A percentile compares a stretch with the other conserved stretches of the same genome.
Evolutionary conservation across 2,113 vertebrate genomes (phyloP).

Genomic region (Trinectes maculatus): DNA sequence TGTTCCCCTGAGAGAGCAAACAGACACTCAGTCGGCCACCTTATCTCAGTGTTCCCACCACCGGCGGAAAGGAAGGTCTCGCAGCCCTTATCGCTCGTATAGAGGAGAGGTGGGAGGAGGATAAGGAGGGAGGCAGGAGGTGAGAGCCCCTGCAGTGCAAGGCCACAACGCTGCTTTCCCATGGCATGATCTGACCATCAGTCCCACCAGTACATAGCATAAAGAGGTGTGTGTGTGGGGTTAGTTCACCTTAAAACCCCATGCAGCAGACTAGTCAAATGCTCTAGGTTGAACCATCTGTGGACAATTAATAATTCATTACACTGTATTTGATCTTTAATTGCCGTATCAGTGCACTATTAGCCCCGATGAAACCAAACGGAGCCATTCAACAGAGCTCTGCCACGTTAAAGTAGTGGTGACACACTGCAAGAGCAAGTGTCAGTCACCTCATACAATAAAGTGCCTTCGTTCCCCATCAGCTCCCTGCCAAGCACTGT

Average conservation of each 20-base stretch:
- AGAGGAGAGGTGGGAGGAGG: slow-evolving; percentile 36
- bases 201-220: not conserved
- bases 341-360: slow-evolving; percentile 55
- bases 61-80: slow-evolving; percentile 62
- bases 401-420: slow-evolving; percentile 14
- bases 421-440: slow-evolving; percentile 8
- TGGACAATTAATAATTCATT: slow-evolving; percentile 59
- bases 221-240: too few relatives aligned
- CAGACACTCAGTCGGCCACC: slow-evolving; percentile 37
- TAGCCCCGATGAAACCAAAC: slow-evolving; percentile 56
- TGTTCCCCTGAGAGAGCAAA: slow-evolving; percentile 77
- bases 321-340: slow-evolving; percentile 63
- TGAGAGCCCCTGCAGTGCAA: slow-evolving; percentile 40
- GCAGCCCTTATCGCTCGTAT: slow-evolving; percentile 63
- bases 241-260: not conserved
- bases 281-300: slow-evolving; percentile 12
- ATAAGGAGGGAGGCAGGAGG: slow-evolving; percentile 26
- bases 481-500: slow-evolving; percentile 17
- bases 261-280: slow-evolving; percentile 14
- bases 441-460: slow-evolving; percentile 46
- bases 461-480: slow-evolving; percentile 22
- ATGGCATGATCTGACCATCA: slow-evolving; percentile 46
- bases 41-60: slow-evolving; percentile 74
- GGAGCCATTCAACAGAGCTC: slow-evolving; percentile 27
- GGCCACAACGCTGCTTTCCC: slow-evolving; percentile 57